phyloP scores from a whole-genome alignment of 2,888 invertebrate genomes.

The Drosophila algonquin region DNA sequence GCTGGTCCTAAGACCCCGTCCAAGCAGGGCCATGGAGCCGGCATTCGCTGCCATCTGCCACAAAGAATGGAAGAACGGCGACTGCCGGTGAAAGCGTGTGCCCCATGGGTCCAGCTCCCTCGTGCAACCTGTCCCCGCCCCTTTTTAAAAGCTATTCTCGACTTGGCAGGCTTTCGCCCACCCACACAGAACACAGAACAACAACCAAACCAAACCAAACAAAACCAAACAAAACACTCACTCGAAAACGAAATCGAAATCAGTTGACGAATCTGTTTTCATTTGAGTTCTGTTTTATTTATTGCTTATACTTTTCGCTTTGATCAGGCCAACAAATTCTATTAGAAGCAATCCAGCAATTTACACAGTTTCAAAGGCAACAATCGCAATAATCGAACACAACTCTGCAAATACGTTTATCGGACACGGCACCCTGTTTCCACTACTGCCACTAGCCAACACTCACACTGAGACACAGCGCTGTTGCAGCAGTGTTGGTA shows the following conservation, averaged over 20 bases:
- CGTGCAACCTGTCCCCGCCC: conserved; percentile 80
- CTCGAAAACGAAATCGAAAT: conserved; percentile 52
- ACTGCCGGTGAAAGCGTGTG: conserved; percentile 11
- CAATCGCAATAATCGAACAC: conserved; percentile 41
- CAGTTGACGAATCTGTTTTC: conserved; percentile 59
- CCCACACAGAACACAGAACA: conserved; percentile 33
- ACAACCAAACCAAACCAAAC: conserved; percentile 15
- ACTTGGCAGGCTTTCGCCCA: conserved; percentile 84
- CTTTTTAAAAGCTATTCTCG: conserved; percentile 83
- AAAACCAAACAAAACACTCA: conserved; percentile 35
- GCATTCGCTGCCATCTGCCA: neutral
- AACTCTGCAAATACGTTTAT: conserved; percentile 60
- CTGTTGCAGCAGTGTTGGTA: conserved; percentile 46
- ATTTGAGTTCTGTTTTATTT: conserved; percentile 23
- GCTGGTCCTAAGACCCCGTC: neutral
- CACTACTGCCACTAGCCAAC: conserved; percentile 46
- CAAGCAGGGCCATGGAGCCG: neutral
- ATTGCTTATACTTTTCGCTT: conserved; percentile 31
- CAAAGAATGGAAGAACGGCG: neutral
- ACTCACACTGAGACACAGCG: conserved; percentile 25
- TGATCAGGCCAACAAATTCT: conserved; percentile 27
- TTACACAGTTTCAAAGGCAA: conserved; percentile 69
- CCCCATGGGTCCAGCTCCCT: conserved; percentile 63
- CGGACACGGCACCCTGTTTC: conserved; percentile 53
- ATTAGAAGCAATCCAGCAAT: conserved; percentile 31